phyloP scores from a whole-genome alignment of 2,888 invertebrate genomes.

The Prenolepis imparis region DNA sequence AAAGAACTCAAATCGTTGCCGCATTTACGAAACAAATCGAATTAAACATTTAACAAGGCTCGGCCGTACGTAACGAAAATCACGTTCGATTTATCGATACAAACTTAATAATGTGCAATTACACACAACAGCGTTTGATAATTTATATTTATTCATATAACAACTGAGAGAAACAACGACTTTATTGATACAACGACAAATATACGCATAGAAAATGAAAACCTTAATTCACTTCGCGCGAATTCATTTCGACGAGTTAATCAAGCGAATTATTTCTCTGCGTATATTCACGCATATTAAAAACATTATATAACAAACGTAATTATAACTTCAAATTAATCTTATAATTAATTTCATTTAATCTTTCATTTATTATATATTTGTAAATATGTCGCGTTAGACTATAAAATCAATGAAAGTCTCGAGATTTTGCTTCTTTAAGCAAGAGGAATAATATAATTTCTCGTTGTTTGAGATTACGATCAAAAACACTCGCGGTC shows the following conservation, averaged over 20 bases:
- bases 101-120: constrained; percentile 40
- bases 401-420: background rate
- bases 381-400: background rate
- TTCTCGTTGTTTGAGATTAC: background rate
- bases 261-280: background rate
- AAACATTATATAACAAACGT: background rate
- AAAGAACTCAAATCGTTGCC: constrained; percentile 46
- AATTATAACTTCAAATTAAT: constrained; percentile 8
- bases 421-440: background rate
- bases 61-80: constrained; percentile 28
- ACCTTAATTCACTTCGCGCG: background rate
- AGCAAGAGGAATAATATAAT: background rate
- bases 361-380: background rate
- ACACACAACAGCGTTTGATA: constrained; percentile 24
- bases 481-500: background rate
- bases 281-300: background rate
- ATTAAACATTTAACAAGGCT: constrained; percentile 43
- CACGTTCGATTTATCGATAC: constrained; percentile 19
- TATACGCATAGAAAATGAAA: constrained; percentile 14
- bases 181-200: constrained; percentile 10
- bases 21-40: constrained; percentile 37
- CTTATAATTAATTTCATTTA: too few species aligned
- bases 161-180: constrained; percentile 18
- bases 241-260: constrained; percentile 12
- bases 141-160: constrained; percentile 37